These are phyloP conservation scores for Cnemophilus loriae DNA, from an alignment of 2,113 vertebrate species.

Conservation along the genomic window DNA sequence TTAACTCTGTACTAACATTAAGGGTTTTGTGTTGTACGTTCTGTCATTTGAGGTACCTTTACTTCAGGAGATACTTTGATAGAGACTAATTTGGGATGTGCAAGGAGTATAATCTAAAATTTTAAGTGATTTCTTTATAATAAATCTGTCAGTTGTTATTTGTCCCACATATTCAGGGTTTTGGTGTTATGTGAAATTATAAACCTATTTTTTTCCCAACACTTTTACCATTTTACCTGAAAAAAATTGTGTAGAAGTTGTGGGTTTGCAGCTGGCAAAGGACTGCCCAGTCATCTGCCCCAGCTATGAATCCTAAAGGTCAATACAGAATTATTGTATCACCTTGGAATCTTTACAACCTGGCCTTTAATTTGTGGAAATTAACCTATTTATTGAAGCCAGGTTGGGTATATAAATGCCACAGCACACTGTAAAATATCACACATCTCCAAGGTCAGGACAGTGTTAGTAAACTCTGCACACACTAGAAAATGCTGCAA, in stretches of 20 bases:
- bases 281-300: neutral
- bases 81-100: neutral
- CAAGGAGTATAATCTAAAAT: neutral
- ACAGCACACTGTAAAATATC: slow-evolving; percentile 53
- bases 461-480: neutral
- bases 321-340: neutral
- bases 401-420: slow-evolving; percentile 54
- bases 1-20: neutral
- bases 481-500: neutral
- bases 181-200: neutral
- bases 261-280: neutral
- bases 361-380: slow-evolving; percentile 66
- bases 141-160: neutral
- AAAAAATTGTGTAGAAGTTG: neutral
- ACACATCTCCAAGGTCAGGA: slow-evolving; percentile 20
- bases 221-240: neutral
- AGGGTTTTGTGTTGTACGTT: neutral
- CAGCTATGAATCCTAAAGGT: neutral
- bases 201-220: neutral
- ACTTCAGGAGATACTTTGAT: neutral
- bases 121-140: neutral
- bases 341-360: slow-evolving; percentile 12
- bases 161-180: neutral
- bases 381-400: slow-evolving; percentile 56
- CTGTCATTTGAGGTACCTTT: neutral